Conservation (phyloP, 53 echinoderm and acorn worm species). For the Henricia sp. region DNA sequence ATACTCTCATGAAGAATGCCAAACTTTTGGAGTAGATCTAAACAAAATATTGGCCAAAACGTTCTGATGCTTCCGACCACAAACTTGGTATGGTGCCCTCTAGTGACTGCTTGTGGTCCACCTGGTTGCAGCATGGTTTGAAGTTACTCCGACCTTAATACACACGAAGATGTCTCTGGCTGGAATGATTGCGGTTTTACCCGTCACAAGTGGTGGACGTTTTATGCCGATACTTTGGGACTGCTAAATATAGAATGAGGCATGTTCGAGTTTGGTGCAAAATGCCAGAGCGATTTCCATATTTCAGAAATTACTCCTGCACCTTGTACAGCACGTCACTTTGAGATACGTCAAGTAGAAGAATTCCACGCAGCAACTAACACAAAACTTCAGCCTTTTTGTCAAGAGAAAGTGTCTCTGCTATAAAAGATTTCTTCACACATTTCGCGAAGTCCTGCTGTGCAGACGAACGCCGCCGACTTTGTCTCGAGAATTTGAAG, state of each 20-base stretch:
- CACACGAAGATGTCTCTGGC: background rate
- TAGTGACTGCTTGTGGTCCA: too few species aligned
- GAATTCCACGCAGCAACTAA: background rate
- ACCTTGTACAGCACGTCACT: background rate
- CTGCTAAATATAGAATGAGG: background rate
- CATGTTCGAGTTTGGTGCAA: background rate
- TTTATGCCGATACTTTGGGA: background rate
- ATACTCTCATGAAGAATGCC: too few species aligned
- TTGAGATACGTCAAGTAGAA: background rate
- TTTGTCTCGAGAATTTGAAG: background rate
- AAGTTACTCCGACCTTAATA: too few species aligned
- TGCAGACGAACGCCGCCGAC: background rate
- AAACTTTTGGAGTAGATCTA: too few species aligned
- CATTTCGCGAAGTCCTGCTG: background rate
- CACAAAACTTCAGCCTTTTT: background rate
- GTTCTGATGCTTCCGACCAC: too few species aligned
- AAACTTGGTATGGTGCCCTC: too few species aligned
- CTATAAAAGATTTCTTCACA: background rate
- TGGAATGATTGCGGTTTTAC: background rate
- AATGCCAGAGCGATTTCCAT: background rate
- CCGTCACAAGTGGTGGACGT: background rate
- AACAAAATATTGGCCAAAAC: too few species aligned
- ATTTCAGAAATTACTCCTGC: background rate
- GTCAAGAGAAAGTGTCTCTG: background rate
- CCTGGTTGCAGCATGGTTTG: too few species aligned